These are phyloP conservation scores for Chesias legatella DNA, from an alignment of 2,888 invertebrate genomes.

Conservation along the genomic window DNA sequence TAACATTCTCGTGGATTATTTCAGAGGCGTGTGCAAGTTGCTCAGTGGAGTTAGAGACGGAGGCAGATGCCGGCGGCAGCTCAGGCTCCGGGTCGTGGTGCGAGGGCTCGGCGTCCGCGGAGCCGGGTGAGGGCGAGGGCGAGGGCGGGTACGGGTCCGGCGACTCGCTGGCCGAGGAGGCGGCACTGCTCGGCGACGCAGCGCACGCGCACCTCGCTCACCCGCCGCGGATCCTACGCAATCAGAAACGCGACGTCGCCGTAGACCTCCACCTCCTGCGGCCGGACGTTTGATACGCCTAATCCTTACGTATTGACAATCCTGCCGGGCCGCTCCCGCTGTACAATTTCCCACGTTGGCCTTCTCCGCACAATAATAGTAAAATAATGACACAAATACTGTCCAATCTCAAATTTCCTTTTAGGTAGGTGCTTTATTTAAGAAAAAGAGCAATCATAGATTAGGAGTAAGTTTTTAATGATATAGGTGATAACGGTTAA, in stretches of 20 bases:
- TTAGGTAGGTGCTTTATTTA: slow-evolving; percentile 57
- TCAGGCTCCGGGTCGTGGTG: slow-evolving; percentile 75
- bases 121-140: slow-evolving; percentile 56
- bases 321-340: slow-evolving; percentile 7
- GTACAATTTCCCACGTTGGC: slow-evolving; percentile 25
- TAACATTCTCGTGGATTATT: slow-evolving; percentile 31
- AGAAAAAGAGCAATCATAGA: slow-evolving; percentile 50
- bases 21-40: slow-evolving; percentile 72
- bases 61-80: slow-evolving; percentile 61
- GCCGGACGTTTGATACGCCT: slow-evolving; percentile 58
- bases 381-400: slow-evolving; percentile 36
- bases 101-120: slow-evolving; percentile 73
- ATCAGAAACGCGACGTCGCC: slow-evolving; percentile 66
- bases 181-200: slow-evolving; percentile 62
- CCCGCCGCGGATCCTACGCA: slow-evolving; percentile 53
- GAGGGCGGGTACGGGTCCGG: slow-evolving; percentile 78
- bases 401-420: slow-evolving; percentile 48
- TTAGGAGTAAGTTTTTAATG: slow-evolving; percentile 37
- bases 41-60: slow-evolving; percentile 72
- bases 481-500: slow-evolving; percentile 37
- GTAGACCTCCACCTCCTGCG: slow-evolving; percentile 72
- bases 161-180: slow-evolving; percentile 74
- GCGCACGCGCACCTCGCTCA: slow-evolving; percentile 45
- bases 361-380: slow-evolving; percentile 40
- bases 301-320: not conserved